phyloP scores from a whole-genome alignment of 2,888 invertebrate genomes.

The Folsomia candida region DNA sequence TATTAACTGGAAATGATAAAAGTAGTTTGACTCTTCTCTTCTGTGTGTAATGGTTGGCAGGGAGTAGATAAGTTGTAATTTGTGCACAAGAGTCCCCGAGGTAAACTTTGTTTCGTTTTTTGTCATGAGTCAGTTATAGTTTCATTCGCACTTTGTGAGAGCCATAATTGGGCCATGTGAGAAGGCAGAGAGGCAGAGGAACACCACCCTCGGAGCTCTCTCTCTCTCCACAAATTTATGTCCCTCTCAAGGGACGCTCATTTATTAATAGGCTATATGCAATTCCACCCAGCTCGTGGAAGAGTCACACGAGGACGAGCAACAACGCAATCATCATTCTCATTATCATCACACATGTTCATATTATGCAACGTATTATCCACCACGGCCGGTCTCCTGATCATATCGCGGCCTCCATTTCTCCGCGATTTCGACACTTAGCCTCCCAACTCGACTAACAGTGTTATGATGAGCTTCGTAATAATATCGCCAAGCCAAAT shows the following conservation, averaged over 20 bases:
- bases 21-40: slow-evolving; percentile 12
- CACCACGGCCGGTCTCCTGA: slow-evolving; percentile 21
- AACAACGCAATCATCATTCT: slow-evolving; percentile 35
- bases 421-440: background rate
- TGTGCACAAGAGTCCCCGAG: slow-evolving; percentile 49
- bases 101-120: slow-evolving; percentile 49
- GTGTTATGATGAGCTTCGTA: background rate
- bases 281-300: slow-evolving; percentile 48
- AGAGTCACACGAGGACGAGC: slow-evolving; percentile 25
- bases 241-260: slow-evolving; percentile 51
- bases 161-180: slow-evolving; percentile 47
- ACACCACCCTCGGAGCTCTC: slow-evolving; percentile 21
- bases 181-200: slow-evolving; percentile 29
- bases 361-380: slow-evolving; percentile 40
- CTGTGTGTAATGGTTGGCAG: slow-evolving; percentile 40
- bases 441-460: background rate
- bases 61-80: slow-evolving; percentile 51
- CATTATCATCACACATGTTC: slow-evolving; percentile 39
- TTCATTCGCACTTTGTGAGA: slow-evolving; percentile 44
- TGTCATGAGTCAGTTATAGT: slow-evolving; percentile 45
- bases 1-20: slow-evolving; percentile 8
- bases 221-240: slow-evolving; percentile 49
- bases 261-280: slow-evolving; percentile 52
- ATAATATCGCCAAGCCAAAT: background rate
- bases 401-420: slow-evolving; percentile 15